phyloP scores from a whole-genome alignment of 2,888 invertebrate genomes.

The Dastarcus helophoroides region DNA sequence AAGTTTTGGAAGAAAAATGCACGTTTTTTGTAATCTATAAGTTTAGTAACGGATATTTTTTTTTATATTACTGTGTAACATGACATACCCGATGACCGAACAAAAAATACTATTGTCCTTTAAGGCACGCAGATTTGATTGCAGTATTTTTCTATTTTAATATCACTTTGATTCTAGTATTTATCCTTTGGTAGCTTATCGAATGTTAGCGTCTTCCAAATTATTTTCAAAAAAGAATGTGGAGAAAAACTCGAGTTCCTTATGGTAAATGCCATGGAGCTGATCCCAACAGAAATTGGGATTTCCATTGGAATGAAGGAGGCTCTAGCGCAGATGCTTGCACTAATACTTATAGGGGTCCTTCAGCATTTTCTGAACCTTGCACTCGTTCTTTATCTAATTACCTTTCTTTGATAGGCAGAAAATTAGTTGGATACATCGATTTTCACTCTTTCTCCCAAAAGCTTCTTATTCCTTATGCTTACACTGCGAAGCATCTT shows the following conservation, averaged over 20 bases:
- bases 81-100: too few relatives aligned
- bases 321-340: constrained; percentile 49
- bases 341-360: constrained; percentile 53
- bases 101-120: too few relatives aligned
- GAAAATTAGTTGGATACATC: constrained; percentile 43
- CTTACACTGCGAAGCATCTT: constrained; percentile 46
- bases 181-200: too few relatives aligned
- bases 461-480: constrained; percentile 56
- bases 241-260: constrained; percentile 55
- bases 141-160: too few relatives aligned
- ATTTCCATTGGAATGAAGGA: constrained; percentile 50
- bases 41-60: too few relatives aligned
- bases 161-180: too few relatives aligned
- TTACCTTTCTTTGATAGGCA: constrained; percentile 37
- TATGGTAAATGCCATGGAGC: constrained; percentile 49
- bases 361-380: constrained; percentile 56
- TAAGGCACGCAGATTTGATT: too few relatives aligned
- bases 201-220: too few relatives aligned
- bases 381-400: constrained; percentile 46
- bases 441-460: constrained; percentile 68
- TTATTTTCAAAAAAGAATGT: constrained; percentile 45
- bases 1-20: too few relatives aligned
- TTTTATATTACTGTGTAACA: too few relatives aligned
- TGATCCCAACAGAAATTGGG: constrained; percentile 73
- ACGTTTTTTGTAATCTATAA: too few relatives aligned